Percentiles rank a stretch among this genome's conserved stretches.
Conservation (phyloP, 2,113 vertebrate species). For the Cisticola juncidis region DNA sequence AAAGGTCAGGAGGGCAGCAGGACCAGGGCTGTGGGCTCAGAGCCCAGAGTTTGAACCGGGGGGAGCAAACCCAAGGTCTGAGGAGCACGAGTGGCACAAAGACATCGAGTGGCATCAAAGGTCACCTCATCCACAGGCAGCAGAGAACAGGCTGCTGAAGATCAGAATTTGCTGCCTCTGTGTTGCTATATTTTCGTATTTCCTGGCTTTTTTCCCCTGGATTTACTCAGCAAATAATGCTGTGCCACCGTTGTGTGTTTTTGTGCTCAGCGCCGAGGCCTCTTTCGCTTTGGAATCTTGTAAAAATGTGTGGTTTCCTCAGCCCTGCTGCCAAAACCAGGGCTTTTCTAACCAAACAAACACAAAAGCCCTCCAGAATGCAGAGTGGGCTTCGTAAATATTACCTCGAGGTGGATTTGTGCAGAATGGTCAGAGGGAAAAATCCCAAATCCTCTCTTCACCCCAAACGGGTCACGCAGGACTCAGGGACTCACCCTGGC, state of each 20-base stretch:
- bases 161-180: not conserved
- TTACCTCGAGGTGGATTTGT: not conserved
- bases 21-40: not conserved
- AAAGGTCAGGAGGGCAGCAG: not conserved
- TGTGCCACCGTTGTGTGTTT: not conserved
- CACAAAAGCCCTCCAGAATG: not conserved
- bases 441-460: accelerated
- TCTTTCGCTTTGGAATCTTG: not conserved
- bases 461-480: accelerated
- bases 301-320: not conserved
- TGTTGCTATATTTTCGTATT: not conserved
- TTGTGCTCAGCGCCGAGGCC: not conserved
- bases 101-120: not conserved
- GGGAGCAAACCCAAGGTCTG: not conserved
- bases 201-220: not conserved
- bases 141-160: not conserved
- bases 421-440: accelerated
- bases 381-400: not conserved
- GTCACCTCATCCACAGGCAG: not conserved
- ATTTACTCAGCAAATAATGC: not conserved
- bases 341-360: not conserved
- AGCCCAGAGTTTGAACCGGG: not conserved
- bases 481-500: accelerated
- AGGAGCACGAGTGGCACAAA: not conserved
- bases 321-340: not conserved